Evolutionary conservation across 1,140 invertebrate species (phyloP).

Genomic region (Calosoma granatense): DNA sequence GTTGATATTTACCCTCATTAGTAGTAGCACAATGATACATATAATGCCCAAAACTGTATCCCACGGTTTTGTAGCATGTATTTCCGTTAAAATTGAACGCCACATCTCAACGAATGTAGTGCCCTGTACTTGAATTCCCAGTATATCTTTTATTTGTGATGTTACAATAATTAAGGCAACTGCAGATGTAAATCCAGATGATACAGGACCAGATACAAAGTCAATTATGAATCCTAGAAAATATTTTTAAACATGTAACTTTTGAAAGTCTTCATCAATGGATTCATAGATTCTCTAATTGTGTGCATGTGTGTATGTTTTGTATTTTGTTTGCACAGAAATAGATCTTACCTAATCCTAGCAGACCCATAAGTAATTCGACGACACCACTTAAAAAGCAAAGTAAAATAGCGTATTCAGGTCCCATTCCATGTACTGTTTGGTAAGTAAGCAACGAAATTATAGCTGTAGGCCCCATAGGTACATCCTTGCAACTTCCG

Average conservation of each 20-base stretch:
- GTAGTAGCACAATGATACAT: slow-evolving; percentile 61
- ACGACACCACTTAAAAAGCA: slow-evolving; percentile 70
- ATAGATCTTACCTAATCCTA: slow-evolving; percentile 81
- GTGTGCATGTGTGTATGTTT: too few species aligned
- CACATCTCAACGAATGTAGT: slow-evolving; percentile 63
- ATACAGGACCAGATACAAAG: slow-evolving; percentile 87
- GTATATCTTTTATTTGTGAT: slow-evolving; percentile 76
- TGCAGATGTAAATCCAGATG: slow-evolving; percentile 86
- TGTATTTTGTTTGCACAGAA: too few species aligned
- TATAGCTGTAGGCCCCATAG: slow-evolving; percentile 78
- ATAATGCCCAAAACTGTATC: slow-evolving; percentile 58
- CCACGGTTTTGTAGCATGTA: slow-evolving; percentile 48
- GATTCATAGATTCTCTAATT: too few species aligned
- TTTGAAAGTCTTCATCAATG: too few species aligned
- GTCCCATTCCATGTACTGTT: slow-evolving; percentile 51
- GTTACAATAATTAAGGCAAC: slow-evolving; percentile 84
- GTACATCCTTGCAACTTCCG: slow-evolving; percentile 84
- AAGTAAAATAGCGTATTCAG: slow-evolving; percentile 68
- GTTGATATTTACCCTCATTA: slow-evolving; percentile 50
- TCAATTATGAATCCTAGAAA: slow-evolving; percentile 78
- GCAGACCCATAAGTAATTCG: slow-evolving; percentile 73
- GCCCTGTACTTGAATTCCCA: slow-evolving; percentile 66
- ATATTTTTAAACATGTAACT: too few species aligned
- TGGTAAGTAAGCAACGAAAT: slow-evolving; percentile 72
- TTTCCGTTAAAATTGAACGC: slow-evolving; percentile 50